Evolutionary conservation across 2,888 invertebrate genomes (phyloP).

Genomic region (Noctua janthe): DNA sequence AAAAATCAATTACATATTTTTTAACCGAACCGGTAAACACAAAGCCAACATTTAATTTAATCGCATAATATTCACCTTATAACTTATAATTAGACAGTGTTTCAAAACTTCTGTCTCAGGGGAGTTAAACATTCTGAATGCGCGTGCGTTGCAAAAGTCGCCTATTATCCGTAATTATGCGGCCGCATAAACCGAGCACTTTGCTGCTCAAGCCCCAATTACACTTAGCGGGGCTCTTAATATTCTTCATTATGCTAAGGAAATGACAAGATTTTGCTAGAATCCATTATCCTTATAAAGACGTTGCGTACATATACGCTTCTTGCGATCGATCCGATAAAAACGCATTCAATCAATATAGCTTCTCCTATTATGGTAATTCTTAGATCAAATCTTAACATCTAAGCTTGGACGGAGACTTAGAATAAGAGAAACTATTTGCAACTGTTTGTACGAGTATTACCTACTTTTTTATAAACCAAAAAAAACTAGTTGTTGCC

Average conservation of each 20-base stretch:
- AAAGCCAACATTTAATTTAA: conserved; percentile 75
- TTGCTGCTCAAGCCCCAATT: conserved; percentile 85
- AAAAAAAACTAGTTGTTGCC: too few species aligned
- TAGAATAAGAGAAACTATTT: conserved; percentile 30
- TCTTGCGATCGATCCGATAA: conserved; percentile 62
- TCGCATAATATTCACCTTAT: conserved; percentile 76
- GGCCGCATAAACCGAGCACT: conserved; percentile 87
- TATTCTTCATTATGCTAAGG: conserved; percentile 88
- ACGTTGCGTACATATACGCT: conserved; percentile 56
- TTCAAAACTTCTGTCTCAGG: conserved; percentile 84
- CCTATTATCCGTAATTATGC: conserved; percentile 88
- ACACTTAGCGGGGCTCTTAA: conserved; percentile 86
- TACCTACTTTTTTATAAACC: background rate
- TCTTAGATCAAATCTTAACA: conserved; percentile 62
- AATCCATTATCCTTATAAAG: conserved; percentile 83
- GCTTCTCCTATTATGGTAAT: conserved; percentile 68
- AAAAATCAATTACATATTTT: conserved; percentile 30
- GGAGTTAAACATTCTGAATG: conserved; percentile 84
- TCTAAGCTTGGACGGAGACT: conserved; percentile 22
- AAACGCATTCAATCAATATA: conserved; percentile 69
- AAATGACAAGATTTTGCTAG: conserved; percentile 86
- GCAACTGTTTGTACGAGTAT: conserved; percentile 9
- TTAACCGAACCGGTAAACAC: conserved; percentile 45
- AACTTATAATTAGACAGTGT: conserved; percentile 78
- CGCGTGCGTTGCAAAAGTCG: conserved; percentile 86